Base-by-base conservation (phyloP, 2,888 invertebrate genomes). In the Sminthurides aquaticus region DNA sequence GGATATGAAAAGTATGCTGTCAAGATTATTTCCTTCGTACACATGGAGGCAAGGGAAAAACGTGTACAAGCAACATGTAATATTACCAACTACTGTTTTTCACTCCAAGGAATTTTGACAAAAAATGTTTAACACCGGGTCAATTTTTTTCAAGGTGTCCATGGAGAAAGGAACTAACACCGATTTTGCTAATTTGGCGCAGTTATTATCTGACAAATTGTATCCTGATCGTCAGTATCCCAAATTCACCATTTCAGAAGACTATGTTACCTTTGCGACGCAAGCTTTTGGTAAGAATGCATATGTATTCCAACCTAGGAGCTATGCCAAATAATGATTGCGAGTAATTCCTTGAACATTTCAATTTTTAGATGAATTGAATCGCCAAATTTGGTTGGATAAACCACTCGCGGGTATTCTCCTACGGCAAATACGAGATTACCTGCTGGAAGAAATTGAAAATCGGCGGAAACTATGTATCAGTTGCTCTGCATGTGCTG, bases 311-410 rank as follows among this genome's bases (percentile, higher is more conserved):
- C n/a, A n/a, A n/a, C n/a, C n/a, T n/a, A n/a, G n/a, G n/a, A n/a
- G n/a, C n/a, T n/a, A n/a, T n/a, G n/a, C n/a, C n/a, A n/a, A n/a
- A n/a, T n/a, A n/a, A n/a, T n/a, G n/a, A n/a, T n/a, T n/a, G n/a
- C n/a, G n/a, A n/a, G n/a, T n/a, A n/a, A n/a, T n/a, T n/a, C n/a
- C n/a, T n/a, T n/a, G n/a, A n/a, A n/a, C n/a, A n/a, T n/a, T n/a
- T n/a, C n/a, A n/a, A 25, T 43, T 25, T 49, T 3, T 26, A 64
- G 64, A 64, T 34, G 64, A 64, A 55, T 34, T 34, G 3, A 64
- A 34, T 25, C 59, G 64, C 15, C 64, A 64, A 27, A 64, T 60
- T 1, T 5, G 54, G 8, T 3, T 64, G 11, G 64, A 60, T 18
- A 55, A 48, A 18, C 64, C 64, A 5, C 20, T 64, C 2, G 26